Conservation (phyloP, 2,888 invertebrate species). For the Himalopsyche kuldschensis region DNA sequence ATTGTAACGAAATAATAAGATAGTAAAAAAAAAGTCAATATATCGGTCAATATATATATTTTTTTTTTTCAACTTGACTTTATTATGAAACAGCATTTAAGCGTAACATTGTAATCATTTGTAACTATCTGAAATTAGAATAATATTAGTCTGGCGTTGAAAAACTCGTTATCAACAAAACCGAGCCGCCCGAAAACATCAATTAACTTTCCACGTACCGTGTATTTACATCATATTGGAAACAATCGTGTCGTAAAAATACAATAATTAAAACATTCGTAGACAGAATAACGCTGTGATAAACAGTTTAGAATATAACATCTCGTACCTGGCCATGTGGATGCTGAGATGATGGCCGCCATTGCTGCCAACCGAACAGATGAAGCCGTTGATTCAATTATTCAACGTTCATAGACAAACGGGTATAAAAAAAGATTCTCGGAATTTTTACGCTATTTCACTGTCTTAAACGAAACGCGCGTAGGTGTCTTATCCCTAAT, state of each 20-base stretch:
- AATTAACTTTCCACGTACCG: not conserved
- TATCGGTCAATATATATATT: too few species aligned
- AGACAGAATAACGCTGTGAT: not conserved
- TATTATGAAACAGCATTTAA: too few species aligned
- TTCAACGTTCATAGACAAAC: not conserved
- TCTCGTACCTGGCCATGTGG: not conserved
- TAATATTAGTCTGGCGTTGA: too few species aligned
- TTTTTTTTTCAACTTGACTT: too few species aligned
- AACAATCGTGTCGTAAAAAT: not conserved
- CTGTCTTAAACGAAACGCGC: conserved; percentile 3
- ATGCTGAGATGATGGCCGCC: not conserved
- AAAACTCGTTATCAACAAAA: too few species aligned
- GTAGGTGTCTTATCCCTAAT: conserved; percentile 19
- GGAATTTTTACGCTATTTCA: not conserved
- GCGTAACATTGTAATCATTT: too few species aligned
- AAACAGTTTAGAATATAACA: not conserved
- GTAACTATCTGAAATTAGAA: too few species aligned
- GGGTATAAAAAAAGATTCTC: not conserved
- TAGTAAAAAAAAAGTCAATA: too few species aligned
- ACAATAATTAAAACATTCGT: not conserved
- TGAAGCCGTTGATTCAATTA: not conserved
- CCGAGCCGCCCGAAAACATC: not conserved
- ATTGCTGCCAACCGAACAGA: not conserved
- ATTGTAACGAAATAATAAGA: too few species aligned
- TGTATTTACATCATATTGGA: not conserved